phyloP scores from a whole-genome alignment of 2,797 vertebrate species.

The Synaphobranchus kaupii region DNA sequence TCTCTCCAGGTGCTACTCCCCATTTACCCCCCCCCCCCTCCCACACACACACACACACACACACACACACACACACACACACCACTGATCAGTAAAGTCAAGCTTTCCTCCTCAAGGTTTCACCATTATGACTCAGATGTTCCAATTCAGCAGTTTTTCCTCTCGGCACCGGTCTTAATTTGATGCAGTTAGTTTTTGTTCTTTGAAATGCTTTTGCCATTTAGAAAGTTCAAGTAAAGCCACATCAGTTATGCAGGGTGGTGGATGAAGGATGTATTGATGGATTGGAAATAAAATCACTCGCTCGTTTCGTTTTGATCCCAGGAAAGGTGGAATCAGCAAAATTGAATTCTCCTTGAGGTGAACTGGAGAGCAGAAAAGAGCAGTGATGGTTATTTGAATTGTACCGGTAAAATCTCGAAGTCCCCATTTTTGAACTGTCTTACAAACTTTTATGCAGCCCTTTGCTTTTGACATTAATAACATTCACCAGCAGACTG shows the following conservation, averaged over 20 bases:
- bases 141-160: neutral
- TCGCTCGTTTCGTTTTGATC: neutral
- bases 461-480: neutral
- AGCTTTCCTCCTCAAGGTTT: neutral
- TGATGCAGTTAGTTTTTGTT: neutral
- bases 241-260: neutral
- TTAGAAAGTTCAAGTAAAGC: neutral
- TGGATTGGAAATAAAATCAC: conserved; percentile 9
- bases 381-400: neutral
- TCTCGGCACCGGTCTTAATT: neutral
- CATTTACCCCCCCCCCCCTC: neutral
- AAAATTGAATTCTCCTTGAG: neutral
- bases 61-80: too few relatives aligned
- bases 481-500: neutral
- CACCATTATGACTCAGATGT: neutral
- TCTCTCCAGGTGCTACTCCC: neutral
- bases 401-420: neutral
- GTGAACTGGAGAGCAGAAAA: neutral
- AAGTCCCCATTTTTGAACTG: neutral
- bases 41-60: too few relatives aligned
- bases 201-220: neutral
- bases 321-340: neutral
- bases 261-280: neutral
- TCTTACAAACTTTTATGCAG: neutral
- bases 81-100: neutral